Conservation (phyloP, 2,113 vertebrate genomes). For the Scomber japonicus region DNA sequence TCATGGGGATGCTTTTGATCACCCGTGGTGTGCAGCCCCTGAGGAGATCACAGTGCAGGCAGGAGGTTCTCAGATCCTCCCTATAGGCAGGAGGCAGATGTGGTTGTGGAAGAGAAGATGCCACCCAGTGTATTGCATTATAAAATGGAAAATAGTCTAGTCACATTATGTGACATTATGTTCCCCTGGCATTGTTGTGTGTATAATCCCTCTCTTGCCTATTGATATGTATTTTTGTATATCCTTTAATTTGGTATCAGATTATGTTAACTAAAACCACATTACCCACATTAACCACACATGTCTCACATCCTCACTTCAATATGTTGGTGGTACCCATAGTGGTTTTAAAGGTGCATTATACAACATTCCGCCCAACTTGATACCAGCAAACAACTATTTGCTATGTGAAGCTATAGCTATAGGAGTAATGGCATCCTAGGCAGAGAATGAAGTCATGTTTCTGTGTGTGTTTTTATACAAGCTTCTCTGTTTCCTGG, state of each 20-base stretch:
- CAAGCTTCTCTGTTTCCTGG: no score
- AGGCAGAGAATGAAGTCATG: no score
- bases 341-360: no score
- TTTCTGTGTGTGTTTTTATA: no score
- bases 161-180: background rate
- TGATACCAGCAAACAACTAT: no score
- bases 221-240: no score
- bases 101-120: background rate
- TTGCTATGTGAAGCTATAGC: no score
- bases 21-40: slow-evolving; percentile 27
- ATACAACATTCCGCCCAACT: no score
- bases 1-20: slow-evolving; percentile 56
- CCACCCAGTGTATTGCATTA: background rate
- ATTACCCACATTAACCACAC: background rate
- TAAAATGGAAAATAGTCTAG: background rate
- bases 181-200: no score
- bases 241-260: background rate
- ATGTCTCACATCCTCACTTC: background rate
- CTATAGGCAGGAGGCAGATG: slow-evolving; percentile 11
- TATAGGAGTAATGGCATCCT: no score
- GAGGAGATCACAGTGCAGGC: slow-evolving; percentile 53
- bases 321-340: background rate
- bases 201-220: no score
- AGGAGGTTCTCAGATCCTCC: slow-evolving; percentile 40
- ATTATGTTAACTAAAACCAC: background rate